These are phyloP conservation scores for Drosophila yakuba DNA, from an alignment of 1,140 invertebrate species.

Conservation along the genomic window DNA sequence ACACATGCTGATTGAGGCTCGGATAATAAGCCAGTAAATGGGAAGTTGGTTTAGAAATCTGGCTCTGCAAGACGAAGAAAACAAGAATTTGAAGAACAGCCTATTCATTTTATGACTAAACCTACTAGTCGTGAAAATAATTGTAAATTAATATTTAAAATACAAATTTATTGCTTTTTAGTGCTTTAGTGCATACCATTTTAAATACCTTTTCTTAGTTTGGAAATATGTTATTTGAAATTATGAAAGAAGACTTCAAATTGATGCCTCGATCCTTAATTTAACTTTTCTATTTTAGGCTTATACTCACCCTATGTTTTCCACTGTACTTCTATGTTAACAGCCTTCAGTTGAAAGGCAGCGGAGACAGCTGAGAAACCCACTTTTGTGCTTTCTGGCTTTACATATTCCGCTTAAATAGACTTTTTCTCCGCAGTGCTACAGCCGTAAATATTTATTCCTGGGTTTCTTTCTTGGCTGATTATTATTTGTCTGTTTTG, in stretches of 20 bases:
- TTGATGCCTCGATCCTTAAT: neutral
- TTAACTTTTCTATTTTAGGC: neutral
- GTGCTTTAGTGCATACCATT: too few species aligned
- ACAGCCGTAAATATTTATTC: neutral
- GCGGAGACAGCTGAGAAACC: conserved; percentile 8
- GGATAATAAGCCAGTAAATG: too few species aligned
- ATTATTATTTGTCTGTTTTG: conserved; percentile 5
- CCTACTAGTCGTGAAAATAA: too few species aligned
- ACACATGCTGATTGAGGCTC: neutral
- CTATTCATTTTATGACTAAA: too few species aligned
- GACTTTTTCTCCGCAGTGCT: neutral
- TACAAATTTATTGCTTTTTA: too few species aligned
- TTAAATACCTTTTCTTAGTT: too few species aligned
- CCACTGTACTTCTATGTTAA: neutral
- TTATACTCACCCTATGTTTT: neutral
- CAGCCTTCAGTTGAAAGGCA: neutral
- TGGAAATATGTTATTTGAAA: too few species aligned
- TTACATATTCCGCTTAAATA: conserved; percentile 6
- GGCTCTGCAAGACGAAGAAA: too few species aligned
- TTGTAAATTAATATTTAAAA: too few species aligned
- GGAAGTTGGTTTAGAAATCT: too few species aligned
- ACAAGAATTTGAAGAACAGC: too few species aligned
- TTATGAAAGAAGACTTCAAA: neutral
- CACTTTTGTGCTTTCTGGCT: conserved; percentile 33
- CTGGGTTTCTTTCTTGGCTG: conserved; percentile 1